These are phyloP conservation scores for Kryptopterus vitreolus DNA, from an alignment of 2,797 vertebrate genomes.

Conservation along the genomic window DNA sequence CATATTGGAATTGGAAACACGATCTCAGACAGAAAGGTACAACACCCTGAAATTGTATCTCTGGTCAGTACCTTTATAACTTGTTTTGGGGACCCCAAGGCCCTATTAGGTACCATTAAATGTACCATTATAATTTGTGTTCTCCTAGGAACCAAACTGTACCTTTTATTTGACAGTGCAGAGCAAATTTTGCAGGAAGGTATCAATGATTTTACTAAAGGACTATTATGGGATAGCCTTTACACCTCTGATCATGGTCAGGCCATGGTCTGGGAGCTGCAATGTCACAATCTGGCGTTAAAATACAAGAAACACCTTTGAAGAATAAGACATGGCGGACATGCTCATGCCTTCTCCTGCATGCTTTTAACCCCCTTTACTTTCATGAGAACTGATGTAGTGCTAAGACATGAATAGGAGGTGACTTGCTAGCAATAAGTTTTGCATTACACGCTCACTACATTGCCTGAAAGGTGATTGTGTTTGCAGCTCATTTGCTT, in stretches of 20 bases:
- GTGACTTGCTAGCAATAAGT: constrained; percentile 4
- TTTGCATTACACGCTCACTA: constrained; percentile 2
- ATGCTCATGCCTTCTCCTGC: not conserved
- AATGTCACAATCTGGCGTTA: constrained; percentile 16
- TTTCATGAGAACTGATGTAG: not conserved
- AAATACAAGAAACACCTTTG: constrained; percentile 18
- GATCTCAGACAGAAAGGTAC: too few species aligned
- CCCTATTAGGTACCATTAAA: too few species aligned
- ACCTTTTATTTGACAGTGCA: too few species aligned
- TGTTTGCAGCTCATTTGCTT: constrained; percentile 22
- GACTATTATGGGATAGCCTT: too few species aligned
- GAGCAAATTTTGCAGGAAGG: too few species aligned
- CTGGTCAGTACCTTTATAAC: too few species aligned
- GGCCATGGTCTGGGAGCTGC: constrained; percentile 11
- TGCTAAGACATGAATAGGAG: not conserved
- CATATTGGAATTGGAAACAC: too few species aligned
- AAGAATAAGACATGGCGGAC: constrained; percentile 16
- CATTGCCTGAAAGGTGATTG: constrained; percentile 14
- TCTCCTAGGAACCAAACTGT: too few species aligned
- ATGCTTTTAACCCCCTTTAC: not conserved
- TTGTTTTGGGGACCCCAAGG: too few species aligned
- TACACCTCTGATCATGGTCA: not conserved
- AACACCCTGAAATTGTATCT: too few species aligned
- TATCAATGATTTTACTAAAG: too few species aligned
- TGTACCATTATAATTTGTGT: too few species aligned